Conservation (phyloP, 1,140 invertebrate species). For the Drosophila saltans region DNA sequence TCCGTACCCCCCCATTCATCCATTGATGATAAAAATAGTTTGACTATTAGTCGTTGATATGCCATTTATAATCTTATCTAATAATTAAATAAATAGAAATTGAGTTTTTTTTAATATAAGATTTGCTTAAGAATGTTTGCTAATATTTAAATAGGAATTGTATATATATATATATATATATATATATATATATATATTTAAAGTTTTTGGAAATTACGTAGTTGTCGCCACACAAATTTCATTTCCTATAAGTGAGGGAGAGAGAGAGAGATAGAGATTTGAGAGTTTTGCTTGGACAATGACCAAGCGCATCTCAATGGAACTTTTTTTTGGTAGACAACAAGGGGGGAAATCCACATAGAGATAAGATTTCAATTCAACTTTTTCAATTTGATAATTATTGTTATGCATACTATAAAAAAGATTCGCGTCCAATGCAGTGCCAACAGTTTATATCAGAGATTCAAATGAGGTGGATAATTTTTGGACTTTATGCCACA, state of each 20-base stretch:
- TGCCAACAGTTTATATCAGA: neutral
- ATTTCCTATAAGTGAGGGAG: neutral
- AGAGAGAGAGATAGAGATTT: neutral
- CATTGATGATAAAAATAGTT: neutral
- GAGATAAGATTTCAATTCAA: slow-evolving; percentile 6
- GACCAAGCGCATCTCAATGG: neutral
- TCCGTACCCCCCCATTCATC: no score
- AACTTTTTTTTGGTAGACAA: neutral
- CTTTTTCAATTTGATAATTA: neutral
- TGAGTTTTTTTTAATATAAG: neutral
- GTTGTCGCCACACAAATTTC: neutral
- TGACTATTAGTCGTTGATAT: neutral
- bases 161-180: no score
- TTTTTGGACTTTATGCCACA: neutral
- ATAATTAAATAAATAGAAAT: neutral
- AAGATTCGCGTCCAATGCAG: neutral
- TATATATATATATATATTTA: no score
- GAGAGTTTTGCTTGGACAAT: neutral
- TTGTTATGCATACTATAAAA: neutral
- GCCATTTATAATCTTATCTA: neutral
- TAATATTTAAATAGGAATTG: neutral
- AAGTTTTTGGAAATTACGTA: neutral
- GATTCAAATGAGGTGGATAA: neutral
- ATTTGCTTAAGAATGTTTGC: neutral
- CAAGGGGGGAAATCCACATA: neutral